Evolutionary conservation across 92 coral and sea anemone species (phyloP), one percentile per base, ranked within the genome.

Genomic region (Paramuricea clavata): DNA sequence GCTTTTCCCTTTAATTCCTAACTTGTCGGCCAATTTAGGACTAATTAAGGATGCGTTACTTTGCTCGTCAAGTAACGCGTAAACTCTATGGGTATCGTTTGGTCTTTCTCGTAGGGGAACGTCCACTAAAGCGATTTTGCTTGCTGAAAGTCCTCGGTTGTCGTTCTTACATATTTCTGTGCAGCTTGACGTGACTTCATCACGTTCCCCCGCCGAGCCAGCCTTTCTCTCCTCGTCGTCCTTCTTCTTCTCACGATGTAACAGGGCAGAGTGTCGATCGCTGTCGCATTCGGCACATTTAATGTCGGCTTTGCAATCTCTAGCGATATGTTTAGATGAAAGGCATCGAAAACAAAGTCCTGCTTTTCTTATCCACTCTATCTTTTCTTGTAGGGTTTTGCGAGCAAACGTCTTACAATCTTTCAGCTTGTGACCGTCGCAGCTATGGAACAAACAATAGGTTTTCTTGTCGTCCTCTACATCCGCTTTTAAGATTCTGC

Each of bases 41-140:
- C 67, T 71, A 27, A 86, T 72, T 21, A 90, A 57, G 19, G 90
- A 90, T 13, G 92, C 73, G 27, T 89, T 89, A 31, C 87, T 85
- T 44, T 85, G 92, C n/a, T 84, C 88, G 41, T 82, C 88, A 3
- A 88, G 28, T 22, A 87, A 31, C 4, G 91, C 87, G 36, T 87
- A 87, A 31, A 81, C 86, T 1, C 91, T 68, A 62, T 35, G 72
- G 33, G 49, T 34, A 12, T 47, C 83, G 28, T 85, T 28, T 42
- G 83, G 90, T 68, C 60, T 67, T 17, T 86, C 87, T 17, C 49
- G 78, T 22, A 59, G 60, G 33, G 61, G 85, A 34, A 90, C 35
- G 33, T 85, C 90, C 17, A 86, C 83, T 49, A 86, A 61, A 33
- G 78, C 80, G 26, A 61, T 80, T 31, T 86, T 86, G 73, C 83